Conservation (phyloP, 1,140 invertebrate genomes). For the Drosophila lowei region DNA sequence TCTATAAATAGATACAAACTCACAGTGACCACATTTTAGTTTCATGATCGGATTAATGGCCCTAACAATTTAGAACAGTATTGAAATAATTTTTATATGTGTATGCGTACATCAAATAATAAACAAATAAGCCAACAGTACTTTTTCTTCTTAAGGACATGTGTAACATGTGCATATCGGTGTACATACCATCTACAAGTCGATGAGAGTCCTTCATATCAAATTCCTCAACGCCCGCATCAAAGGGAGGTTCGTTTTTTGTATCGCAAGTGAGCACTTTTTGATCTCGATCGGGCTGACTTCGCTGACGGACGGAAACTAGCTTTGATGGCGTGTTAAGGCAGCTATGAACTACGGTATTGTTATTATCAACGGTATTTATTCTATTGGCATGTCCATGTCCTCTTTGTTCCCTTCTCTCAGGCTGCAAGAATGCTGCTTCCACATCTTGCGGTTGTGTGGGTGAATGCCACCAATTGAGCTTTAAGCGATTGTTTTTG, state of each 20-base stretch:
- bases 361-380: constrained; percentile 49
- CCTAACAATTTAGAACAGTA: no score
- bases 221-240: constrained; percentile 16
- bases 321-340: constrained; percentile 39
- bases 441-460: constrained; percentile 22
- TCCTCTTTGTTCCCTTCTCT: neutral
- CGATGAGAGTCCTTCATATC: constrained; percentile 60
- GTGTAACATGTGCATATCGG: neutral
- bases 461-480: constrained; percentile 74
- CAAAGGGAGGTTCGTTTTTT: constrained; percentile 10
- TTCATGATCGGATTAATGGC: no score
- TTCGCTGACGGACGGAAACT: neutral
- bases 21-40: no score
- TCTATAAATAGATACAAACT: no score
- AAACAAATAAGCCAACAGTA: no score
- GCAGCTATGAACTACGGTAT: constrained; percentile 30
- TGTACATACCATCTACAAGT: constrained; percentile 61
- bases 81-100: no score
- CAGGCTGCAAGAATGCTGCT: constrained; percentile 1
- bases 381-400: neutral
- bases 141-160: no score
- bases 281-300: neutral
- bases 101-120: no score
- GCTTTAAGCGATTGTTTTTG: constrained; percentile 67
- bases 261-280: neutral